These are phyloP conservation scores for Heliornis fulica DNA, from an alignment of 2,113 vertebrate genomes.

Conservation along the genomic window DNA sequence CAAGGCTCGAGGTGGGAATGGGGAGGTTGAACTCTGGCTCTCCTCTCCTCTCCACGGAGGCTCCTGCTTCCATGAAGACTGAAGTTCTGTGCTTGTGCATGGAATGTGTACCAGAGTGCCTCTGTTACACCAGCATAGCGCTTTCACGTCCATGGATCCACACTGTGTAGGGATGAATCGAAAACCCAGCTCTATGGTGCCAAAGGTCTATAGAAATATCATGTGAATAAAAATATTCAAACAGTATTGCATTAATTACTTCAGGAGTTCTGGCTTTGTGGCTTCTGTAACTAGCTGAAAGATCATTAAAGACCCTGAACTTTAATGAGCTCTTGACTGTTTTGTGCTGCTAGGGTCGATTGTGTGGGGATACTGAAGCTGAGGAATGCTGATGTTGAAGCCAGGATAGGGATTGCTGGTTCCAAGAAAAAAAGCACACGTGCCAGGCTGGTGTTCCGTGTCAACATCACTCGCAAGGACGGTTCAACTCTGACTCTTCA, in stretches of 20 bases:
- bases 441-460: slow-evolving; percentile 93
- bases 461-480: slow-evolving; percentile 89
- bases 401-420: slow-evolving; percentile 93
- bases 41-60: background rate
- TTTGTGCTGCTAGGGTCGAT: slow-evolving; percentile 83
- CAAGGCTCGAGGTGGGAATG: background rate
- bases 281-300: background rate
- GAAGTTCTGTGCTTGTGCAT: too few relatives aligned
- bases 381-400: slow-evolving; percentile 96
- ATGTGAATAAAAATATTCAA: background rate
- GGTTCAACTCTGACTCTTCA: slow-evolving; percentile 93
- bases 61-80: too few relatives aligned
- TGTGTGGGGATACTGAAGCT: slow-evolving; percentile 97
- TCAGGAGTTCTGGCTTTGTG: background rate
- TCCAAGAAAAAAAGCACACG: slow-evolving; percentile 99
- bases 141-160: background rate
- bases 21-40: background rate
- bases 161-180: background rate
- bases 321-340: background rate
- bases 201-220: background rate
- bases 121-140: background rate
- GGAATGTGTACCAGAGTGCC: background rate
- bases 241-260: background rate
- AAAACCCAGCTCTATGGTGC: background rate
- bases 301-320: background rate